A percentile compares a stretch with the other conserved stretches of the same genome.
Evolutionary conservation across 2,888 invertebrate species (phyloP).

Genomic region (Lapara coniferarum): DNA sequence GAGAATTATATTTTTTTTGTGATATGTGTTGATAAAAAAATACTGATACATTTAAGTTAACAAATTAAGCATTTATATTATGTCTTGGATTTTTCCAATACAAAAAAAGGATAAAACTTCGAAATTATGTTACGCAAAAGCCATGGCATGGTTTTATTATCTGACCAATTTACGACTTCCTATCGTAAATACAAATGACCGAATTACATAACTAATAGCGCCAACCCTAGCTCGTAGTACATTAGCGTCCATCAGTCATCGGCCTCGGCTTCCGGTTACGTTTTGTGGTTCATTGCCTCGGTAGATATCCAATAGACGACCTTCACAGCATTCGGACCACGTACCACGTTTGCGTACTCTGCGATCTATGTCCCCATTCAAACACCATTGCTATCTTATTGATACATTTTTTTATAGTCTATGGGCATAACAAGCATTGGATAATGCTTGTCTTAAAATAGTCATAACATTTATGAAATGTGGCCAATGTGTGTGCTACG

Average conservation of each 20-base stretch:
- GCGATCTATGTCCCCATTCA: not conserved
- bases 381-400: not conserved
- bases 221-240: conserved; percentile 51
- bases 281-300: conserved; percentile 76
- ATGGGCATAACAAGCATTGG: not conserved
- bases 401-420: not conserved
- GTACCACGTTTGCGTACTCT: not conserved
- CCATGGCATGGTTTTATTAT: not conserved
- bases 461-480: not conserved
- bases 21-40: no score
- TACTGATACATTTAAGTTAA: no score
- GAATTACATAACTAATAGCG: conserved; percentile 30
- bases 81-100: no score
- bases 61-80: no score
- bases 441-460: not conserved
- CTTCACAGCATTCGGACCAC: conserved; percentile 55
- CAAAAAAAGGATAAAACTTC: no score
- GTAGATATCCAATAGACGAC: conserved; percentile 59
- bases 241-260: conserved; percentile 71
- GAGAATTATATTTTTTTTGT: no score
- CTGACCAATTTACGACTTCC: conserved; percentile 1
- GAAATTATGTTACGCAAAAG: no score
- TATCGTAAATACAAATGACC: conserved; percentile 30
- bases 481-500: not conserved
- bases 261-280: conserved; percentile 72